These are phyloP conservation scores for Cheilosia variabilis DNA, from an alignment of 2,888 invertebrate genomes.

Conservation along the genomic window DNA sequence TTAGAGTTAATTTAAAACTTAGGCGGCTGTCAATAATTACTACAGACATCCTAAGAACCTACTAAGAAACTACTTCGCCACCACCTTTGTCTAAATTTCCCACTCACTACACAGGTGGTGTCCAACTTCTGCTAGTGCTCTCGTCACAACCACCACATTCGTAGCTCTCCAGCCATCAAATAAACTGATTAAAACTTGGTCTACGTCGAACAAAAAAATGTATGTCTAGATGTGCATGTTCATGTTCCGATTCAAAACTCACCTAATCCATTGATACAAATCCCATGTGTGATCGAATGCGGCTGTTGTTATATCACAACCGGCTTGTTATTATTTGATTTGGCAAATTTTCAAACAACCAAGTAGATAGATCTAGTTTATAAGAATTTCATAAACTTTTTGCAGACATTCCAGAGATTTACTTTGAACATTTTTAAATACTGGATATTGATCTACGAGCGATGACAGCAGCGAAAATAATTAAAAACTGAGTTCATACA, in stretches of 20 bases:
- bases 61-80: too few relatives aligned
- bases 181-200: too few relatives aligned
- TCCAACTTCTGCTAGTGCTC: too few relatives aligned
- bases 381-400: constrained; percentile 2
- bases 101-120: too few relatives aligned
- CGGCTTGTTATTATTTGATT: constrained; percentile 34
- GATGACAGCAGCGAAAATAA: constrained; percentile 16
- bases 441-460: constrained; percentile 5
- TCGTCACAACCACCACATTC: too few relatives aligned
- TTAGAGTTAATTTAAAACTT: too few relatives aligned
- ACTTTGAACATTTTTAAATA: constrained; percentile 13
- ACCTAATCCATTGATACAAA: neutral
- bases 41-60: too few relatives aligned
- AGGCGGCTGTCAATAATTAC: too few relatives aligned
- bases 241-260: too few relatives aligned
- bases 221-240: too few relatives aligned
- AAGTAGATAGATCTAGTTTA: neutral
- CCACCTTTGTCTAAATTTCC: too few relatives aligned
- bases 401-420: neutral
- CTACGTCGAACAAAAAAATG: neutral
- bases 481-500: constrained; percentile 5
- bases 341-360: constrained; percentile 47
- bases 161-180: too few relatives aligned
- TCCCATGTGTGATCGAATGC: constrained; percentile 6
- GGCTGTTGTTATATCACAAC: constrained; percentile 1